Evolutionary conservation across 2,113 vertebrate species (phyloP), one percentile per base, ranked within the genome.

Genomic region (Anseranas semipalmata): DNA sequence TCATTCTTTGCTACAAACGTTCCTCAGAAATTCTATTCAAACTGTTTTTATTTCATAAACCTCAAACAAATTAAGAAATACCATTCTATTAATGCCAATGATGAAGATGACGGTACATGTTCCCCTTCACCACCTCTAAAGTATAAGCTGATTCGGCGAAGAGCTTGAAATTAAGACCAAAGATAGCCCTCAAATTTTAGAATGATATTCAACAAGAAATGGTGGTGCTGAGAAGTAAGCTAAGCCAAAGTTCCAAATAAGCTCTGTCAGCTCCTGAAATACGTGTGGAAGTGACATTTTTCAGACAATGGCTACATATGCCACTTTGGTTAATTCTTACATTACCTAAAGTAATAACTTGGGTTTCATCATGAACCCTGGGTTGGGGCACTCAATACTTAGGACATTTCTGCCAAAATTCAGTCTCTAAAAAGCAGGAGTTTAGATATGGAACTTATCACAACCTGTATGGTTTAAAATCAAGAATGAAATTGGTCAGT

Each of bases 281-380:
- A 27, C 16, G 12, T 28, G 10, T 56, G 63, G 20, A 82, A 56
- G 19, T 1, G 6, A 48, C 15, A 24, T 62, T 4, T 0, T 52
- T 70, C 22, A 45, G 35, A 52, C 22, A 58, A 45, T 14, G 7
- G 8, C 15, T 71, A 21, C 0, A 0, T 58, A 45, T 43, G 27
- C 3, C 28, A 52, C 13, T 58, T 74, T 28, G 19, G 10, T 43
- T n/a, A 71, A 53, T 50, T 79, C 6, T 56, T 60, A 41, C 18
- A 9, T 53, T 72, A 43, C 3, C 3, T 50, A 15, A 20, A n/a
- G 3, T 62, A 56, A 48, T 37, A 56, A 68, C 21, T 43, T 43
- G 3, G 2, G 8, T 41, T 73, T 73, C 3, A 17, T 7, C 59
- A 24, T 25, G 39, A 67, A 60, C 4, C 12, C 9, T 55, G 46